phyloP scores from a whole-genome alignment of 2,888 invertebrate species.

The Trissoscelio sp. region DNA sequence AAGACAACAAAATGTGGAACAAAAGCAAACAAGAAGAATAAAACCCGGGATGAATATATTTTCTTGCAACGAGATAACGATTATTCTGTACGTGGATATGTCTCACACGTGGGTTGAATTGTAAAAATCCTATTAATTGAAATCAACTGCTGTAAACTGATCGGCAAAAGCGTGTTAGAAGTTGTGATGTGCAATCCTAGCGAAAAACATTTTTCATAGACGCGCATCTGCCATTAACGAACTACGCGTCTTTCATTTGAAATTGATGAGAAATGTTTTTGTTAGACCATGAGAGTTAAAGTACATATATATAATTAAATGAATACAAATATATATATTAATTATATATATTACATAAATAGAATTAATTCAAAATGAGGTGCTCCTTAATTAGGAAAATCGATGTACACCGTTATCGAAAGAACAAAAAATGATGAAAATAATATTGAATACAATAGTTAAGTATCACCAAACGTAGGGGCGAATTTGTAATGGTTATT shows the following conservation, averaged over 20 bases:
- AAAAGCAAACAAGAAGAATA: conserved; percentile 1
- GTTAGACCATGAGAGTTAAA: conserved; percentile 12
- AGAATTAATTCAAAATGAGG: conserved; percentile 41
- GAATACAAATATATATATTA: background rate
- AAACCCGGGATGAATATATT: too few relatives aligned
- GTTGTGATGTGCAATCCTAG: conserved; percentile 29
- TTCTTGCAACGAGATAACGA: conserved; percentile 32
- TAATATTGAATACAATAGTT: background rate
- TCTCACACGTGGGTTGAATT: conserved; percentile 33
- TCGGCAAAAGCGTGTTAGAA: conserved; percentile 30
- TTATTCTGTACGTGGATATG: conserved; percentile 14
- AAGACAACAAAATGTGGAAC: background rate
- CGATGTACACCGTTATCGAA: conserved; percentile 16
- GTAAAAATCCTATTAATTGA: conserved; percentile 55
- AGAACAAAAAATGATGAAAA: background rate
- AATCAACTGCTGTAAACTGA: conserved; percentile 28
- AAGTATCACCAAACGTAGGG: too few relatives aligned
- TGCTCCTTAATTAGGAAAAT: conserved; percentile 52
- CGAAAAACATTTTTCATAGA: conserved; percentile 50
- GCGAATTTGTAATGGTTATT: too few relatives aligned
- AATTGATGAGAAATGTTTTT: conserved; percentile 52
- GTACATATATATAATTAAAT: background rate
- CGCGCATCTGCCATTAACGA: conserved; percentile 46
- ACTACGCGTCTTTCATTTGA: conserved; percentile 32
- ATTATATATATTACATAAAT: background rate